Conservation (phyloP, 92 coral and sea anemone species). For the Montipora capitata region DNA sequence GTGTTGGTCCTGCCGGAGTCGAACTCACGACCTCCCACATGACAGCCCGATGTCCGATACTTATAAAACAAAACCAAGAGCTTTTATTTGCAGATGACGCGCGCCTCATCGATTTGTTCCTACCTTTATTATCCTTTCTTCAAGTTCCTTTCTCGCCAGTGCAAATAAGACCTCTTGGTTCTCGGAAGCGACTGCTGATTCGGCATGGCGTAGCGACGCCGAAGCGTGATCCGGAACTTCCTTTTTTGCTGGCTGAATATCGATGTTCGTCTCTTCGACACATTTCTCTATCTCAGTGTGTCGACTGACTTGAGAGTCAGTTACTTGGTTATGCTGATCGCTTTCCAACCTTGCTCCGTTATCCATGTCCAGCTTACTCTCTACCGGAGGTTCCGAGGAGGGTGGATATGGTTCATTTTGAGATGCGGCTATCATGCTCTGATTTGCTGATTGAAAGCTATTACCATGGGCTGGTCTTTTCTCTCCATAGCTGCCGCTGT, state of each 20-base stretch:
- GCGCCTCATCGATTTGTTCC: not conserved
- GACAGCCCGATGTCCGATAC: no score
- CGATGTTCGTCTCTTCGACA: not conserved
- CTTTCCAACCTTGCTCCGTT: not conserved
- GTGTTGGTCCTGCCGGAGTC: no score
- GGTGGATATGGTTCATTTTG: not conserved
- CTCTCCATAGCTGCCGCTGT: not conserved
- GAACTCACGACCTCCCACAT: no score
- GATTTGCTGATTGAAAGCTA: not conserved
- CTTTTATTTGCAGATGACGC: no score
- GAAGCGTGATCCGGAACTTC: not conserved
- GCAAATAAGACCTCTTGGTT: not conserved
- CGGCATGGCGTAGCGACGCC: not conserved
- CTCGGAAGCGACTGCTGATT: not conserved
- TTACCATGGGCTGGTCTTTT: not conserved
- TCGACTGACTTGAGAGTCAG: not conserved
- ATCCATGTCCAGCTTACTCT: not conserved
- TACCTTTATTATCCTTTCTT: not conserved
- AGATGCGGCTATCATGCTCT: not conserved
- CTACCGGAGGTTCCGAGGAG: not conserved
- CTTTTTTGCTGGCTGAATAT: not conserved
- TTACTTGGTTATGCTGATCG: not conserved
- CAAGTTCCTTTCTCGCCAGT: slow-evolving; percentile 7
- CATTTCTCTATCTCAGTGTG: not conserved
- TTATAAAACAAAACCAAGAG: no score